phyloP scores from a whole-genome alignment of 2,888 invertebrate genomes.

The Dioctria rufipes region DNA sequence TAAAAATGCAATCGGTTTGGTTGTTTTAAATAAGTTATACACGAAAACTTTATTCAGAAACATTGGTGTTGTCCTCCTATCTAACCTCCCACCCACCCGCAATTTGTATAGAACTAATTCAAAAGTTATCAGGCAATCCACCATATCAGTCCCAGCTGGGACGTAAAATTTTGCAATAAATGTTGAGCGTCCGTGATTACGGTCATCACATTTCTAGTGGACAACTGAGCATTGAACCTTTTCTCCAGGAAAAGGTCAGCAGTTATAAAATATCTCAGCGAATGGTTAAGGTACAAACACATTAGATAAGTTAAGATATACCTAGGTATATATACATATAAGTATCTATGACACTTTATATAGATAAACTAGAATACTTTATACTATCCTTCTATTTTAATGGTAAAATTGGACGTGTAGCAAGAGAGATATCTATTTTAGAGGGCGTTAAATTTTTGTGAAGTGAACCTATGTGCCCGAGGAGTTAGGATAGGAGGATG shows the following conservation, averaged over 20 bases:
- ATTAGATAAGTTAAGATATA: slow-evolving; percentile 34
- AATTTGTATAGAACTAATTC: slow-evolving; percentile 34
- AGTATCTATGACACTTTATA: slow-evolving; percentile 3
- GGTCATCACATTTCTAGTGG: slow-evolving; percentile 50
- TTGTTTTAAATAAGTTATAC: background rate
- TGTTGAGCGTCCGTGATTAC: slow-evolving; percentile 54
- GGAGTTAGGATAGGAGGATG: background rate
- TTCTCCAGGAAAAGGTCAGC: slow-evolving; percentile 31
- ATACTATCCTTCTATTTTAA: slow-evolving; percentile 36
- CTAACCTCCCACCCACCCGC: background rate
- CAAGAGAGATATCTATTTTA: slow-evolving; percentile 25
- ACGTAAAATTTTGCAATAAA: slow-evolving; percentile 55
- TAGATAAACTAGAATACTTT: slow-evolving; percentile 55
- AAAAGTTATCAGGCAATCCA: slow-evolving; percentile 50
- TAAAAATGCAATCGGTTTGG: background rate
- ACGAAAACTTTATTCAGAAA: background rate
- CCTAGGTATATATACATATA: too few species aligned
- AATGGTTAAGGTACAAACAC: slow-evolving; percentile 38
- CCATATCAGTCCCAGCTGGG: slow-evolving; percentile 36
- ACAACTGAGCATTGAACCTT: slow-evolving; percentile 45
- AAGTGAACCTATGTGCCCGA: background rate
- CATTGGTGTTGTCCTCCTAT: background rate
- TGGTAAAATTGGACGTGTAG: slow-evolving; percentile 46
- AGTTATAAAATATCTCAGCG: slow-evolving; percentile 42
- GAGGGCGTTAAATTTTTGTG: slow-evolving; percentile 45